phyloP scores from a whole-genome alignment of 2,888 invertebrate genomes.

The Amphimallon solstitiale region DNA sequence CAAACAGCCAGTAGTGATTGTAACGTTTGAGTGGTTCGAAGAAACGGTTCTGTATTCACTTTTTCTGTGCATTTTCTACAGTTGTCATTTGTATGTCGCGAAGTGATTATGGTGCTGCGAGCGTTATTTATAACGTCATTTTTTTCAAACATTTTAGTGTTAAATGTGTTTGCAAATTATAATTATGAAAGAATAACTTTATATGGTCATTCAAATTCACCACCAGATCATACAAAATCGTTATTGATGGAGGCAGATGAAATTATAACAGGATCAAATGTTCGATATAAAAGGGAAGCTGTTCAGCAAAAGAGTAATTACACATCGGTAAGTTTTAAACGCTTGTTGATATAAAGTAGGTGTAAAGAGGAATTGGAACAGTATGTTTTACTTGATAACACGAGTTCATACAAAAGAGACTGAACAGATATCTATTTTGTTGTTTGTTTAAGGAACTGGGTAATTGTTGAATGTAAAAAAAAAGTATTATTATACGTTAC shows the following conservation, averaged over 20 bases:
- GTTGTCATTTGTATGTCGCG: conserved; percentile 45
- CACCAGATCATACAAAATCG: conserved; percentile 38
- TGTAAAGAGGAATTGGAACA: too few relatives aligned
- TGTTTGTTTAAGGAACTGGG: too few relatives aligned
- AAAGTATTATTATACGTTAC: too few relatives aligned
- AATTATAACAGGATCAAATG: conserved; percentile 8
- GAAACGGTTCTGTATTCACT: not conserved
- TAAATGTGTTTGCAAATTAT: conserved; percentile 43
- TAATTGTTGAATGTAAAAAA: too few relatives aligned
- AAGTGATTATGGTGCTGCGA: conserved; percentile 42
- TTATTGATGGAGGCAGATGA: conserved; percentile 42
- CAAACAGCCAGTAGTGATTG: not conserved
- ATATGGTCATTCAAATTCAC: conserved; percentile 44
- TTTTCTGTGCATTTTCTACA: too few relatives aligned
- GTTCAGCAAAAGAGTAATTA: conserved; percentile 24
- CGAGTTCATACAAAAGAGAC: too few relatives aligned
- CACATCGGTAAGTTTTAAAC: conserved; percentile 28
- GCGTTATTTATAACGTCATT: conserved; percentile 45
- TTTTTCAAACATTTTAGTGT: conserved; percentile 45
- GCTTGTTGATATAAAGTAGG: not conserved
- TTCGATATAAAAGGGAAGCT: conserved; percentile 42
- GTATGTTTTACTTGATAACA: too few relatives aligned
- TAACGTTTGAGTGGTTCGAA: not conserved
- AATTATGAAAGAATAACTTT: conserved; percentile 48
- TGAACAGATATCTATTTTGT: too few relatives aligned